These are phyloP conservation scores for Eilema sororculum DNA, from an alignment of 2,888 invertebrate species.

Conservation along the genomic window DNA sequence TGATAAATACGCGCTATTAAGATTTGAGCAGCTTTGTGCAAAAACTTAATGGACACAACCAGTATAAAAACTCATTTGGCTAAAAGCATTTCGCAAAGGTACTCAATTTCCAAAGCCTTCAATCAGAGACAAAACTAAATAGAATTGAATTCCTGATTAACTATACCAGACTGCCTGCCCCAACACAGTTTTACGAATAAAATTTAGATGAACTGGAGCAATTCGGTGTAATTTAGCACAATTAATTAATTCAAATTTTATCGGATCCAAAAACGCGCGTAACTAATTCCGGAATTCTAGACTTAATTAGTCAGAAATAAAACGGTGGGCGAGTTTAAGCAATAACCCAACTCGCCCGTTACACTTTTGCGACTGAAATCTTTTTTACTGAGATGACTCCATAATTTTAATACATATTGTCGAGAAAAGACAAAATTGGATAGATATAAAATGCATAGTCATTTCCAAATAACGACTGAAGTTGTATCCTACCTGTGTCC, in stretches of 20 bases:
- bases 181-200: background rate
- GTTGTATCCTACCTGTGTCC: background rate
- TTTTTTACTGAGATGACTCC: background rate
- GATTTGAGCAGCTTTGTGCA: conserved; percentile 18
- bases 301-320: too few species aligned
- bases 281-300: background rate
- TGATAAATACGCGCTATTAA: conserved; percentile 21
- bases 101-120: background rate
- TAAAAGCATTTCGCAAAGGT: conserved; percentile 25
- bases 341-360: background rate
- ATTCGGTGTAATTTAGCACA: background rate
- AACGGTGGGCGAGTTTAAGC: background rate
- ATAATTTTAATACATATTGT: background rate
- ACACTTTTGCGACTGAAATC: background rate
- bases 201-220: background rate
- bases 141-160: background rate
- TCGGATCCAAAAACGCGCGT: background rate
- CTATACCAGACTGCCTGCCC: background rate
- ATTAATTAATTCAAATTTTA: background rate
- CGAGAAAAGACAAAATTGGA: background rate
- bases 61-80: conserved; percentile 22
- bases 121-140: background rate
- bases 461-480: background rate
- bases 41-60: conserved; percentile 22
- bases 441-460: background rate